These are phyloP conservation scores for Acleris sparsana DNA, from an alignment of 2,888 invertebrate genomes.

Conservation along the genomic window DNA sequence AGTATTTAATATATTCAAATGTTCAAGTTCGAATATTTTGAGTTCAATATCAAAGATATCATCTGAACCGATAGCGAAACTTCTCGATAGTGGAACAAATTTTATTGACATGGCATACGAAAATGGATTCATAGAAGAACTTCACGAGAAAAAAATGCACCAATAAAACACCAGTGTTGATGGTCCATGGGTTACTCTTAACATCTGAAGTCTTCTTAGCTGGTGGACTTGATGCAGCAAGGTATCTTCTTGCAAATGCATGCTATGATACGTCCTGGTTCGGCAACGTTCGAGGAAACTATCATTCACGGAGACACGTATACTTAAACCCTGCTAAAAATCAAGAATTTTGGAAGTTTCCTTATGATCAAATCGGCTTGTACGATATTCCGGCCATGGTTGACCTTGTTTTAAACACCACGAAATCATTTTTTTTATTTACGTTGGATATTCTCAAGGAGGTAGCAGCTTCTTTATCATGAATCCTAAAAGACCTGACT, in stretches of 20 bases:
- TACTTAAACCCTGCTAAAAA: slow-evolving; percentile 61
- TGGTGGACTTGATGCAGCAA: too few species aligned
- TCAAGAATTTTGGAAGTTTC: slow-evolving; percentile 83
- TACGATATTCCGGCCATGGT: too few species aligned
- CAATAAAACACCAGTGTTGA: background rate
- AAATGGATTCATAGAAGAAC: background rate
- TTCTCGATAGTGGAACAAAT: too few species aligned
- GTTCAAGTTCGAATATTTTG: background rate
- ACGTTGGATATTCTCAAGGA: slow-evolving; percentile 91
- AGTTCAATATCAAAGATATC: background rate
- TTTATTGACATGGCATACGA: background rate
- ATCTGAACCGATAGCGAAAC: background rate
- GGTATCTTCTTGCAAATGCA: too few species aligned
- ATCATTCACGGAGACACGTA: too few species aligned
- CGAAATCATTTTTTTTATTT: slow-evolving; percentile 59
- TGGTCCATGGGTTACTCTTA: background rate
- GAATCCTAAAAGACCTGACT: too few species aligned
- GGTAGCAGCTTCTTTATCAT: slow-evolving; percentile 79
- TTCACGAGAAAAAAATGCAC: background rate
- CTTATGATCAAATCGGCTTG: slow-evolving; percentile 89
- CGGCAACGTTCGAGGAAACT: too few species aligned
- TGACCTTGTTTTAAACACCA: slow-evolving; percentile 47
- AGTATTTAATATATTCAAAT: background rate
- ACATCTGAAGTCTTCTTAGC: too few species aligned
- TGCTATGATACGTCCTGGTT: too few species aligned